Conservation (phyloP, 2,113 vertebrate species). For the Silurus meridionalis region DNA sequence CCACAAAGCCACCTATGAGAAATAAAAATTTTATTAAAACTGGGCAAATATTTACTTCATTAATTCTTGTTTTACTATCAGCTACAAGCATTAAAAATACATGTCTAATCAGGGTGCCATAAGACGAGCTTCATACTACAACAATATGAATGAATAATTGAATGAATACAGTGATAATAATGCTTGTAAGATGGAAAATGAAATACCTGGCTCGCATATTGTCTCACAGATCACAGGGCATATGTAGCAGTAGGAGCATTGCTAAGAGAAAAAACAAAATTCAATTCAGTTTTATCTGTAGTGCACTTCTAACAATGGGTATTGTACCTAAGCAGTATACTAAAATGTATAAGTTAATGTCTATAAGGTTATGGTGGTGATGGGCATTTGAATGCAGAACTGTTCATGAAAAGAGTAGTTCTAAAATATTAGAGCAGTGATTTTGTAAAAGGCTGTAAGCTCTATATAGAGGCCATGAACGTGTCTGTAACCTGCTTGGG, state of each 20-base stretch:
- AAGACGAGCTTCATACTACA: no score
- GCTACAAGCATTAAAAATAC: no score
- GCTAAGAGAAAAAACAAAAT: constrained; percentile 57
- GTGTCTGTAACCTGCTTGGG: background rate
- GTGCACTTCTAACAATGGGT: no score
- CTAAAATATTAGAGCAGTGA: no score
- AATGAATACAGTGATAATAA: background rate
- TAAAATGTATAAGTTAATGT: no score
- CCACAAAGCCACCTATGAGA: constrained; percentile 74
- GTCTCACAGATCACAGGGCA: constrained; percentile 84
- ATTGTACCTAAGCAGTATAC: no score
- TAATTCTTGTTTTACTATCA: background rate
- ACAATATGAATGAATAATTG: background rate
- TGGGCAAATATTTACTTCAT: background rate
- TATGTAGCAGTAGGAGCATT: constrained; percentile 80
- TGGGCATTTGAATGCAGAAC: no score
- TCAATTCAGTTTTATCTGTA: no score
- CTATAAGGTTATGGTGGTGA: no score
- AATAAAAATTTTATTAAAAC: background rate
- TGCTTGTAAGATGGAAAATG: background rate
- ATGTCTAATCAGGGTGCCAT: no score
- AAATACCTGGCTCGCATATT: constrained; percentile 80
- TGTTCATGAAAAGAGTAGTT: no score
- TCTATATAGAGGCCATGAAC: background rate
- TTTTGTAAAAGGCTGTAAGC: background rate